Conservation (phyloP, 2,113 vertebrate species). For the Hiodon tergisus region DNA sequence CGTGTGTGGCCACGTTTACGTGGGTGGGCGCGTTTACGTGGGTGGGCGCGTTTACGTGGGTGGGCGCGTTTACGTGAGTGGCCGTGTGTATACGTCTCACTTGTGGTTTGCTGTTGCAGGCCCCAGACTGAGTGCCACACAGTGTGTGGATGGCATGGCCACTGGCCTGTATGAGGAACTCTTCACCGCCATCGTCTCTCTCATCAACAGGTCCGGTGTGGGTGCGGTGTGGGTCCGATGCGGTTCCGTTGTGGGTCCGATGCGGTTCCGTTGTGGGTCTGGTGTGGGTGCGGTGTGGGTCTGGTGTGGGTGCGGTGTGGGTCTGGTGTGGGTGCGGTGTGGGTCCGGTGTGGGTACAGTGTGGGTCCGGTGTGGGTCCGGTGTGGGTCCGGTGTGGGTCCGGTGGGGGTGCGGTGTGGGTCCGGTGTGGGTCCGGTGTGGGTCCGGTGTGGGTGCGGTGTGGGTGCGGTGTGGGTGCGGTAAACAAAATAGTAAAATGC, state of each 20-base stretch:
- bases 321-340: too few relatives aligned
- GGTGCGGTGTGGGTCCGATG: neutral
- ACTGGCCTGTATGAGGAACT: constrained; percentile 88
- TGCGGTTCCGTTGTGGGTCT: neutral
- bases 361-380: too few relatives aligned
- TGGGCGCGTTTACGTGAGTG: neutral
- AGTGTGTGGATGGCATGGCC: constrained; percentile 89
- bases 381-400: too few relatives aligned
- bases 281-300: neutral
- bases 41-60: neutral
- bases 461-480: constrained; percentile 57
- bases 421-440: too few relatives aligned
- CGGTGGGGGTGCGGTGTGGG: too few relatives aligned
- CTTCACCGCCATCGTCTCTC: constrained; percentile 69
- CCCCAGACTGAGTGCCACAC: constrained; percentile 72
- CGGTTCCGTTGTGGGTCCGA: neutral
- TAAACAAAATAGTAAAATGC: too few relatives aligned
- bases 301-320: too few relatives aligned
- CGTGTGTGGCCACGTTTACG: too few relatives aligned
- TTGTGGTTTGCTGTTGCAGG: constrained; percentile 49
- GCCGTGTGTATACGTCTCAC: neutral
- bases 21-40: neutral
- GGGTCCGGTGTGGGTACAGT: too few relatives aligned
- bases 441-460: too few relatives aligned
- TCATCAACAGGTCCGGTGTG: constrained; percentile 84